Percentiles rank a stretch among this genome's conserved stretches.
Conservation (phyloP, 2,888 invertebrate genomes). For the Bhutanitis thaidina region DNA sequence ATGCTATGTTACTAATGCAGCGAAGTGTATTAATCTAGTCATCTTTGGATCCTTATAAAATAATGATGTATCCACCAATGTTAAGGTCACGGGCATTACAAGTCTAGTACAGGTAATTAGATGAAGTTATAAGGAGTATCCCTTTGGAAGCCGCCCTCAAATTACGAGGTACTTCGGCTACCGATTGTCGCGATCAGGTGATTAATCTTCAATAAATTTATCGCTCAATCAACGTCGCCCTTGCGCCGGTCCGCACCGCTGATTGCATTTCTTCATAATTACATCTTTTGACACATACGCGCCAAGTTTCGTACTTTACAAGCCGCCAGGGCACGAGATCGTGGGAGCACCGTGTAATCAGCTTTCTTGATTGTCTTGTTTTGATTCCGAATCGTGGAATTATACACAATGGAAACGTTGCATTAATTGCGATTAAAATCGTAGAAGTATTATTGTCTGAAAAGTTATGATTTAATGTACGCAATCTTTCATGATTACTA, state of each 20-base stretch:
- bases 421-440: not conserved
- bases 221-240: slow-evolving; percentile 60
- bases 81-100: not conserved
- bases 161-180: slow-evolving; percentile 48
- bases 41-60: not conserved
- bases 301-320: slow-evolving; percentile 74
- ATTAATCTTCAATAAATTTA: slow-evolving; percentile 75
- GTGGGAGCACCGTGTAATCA: slow-evolving; percentile 78
- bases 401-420: slow-evolving; percentile 37
- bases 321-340: slow-evolving; percentile 70
- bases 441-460: not conserved
- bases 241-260: slow-evolving; percentile 46
- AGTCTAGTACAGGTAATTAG: slow-evolving; percentile 5
- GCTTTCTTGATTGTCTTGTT: slow-evolving; percentile 73
- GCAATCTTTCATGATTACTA: not conserved
- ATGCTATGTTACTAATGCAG: no score
- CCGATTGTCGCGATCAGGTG: slow-evolving; percentile 69
- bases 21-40: not conserved
- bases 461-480: not conserved
- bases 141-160: slow-evolving; percentile 21
- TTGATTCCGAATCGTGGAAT: slow-evolving; percentile 56
- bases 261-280: slow-evolving; percentile 80
- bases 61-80: not conserved
- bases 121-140: slow-evolving; percentile 11
- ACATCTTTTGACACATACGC: slow-evolving; percentile 78